phyloP scores from a whole-genome alignment of 2,888 invertebrate species.

The Nasonia oneida region DNA sequence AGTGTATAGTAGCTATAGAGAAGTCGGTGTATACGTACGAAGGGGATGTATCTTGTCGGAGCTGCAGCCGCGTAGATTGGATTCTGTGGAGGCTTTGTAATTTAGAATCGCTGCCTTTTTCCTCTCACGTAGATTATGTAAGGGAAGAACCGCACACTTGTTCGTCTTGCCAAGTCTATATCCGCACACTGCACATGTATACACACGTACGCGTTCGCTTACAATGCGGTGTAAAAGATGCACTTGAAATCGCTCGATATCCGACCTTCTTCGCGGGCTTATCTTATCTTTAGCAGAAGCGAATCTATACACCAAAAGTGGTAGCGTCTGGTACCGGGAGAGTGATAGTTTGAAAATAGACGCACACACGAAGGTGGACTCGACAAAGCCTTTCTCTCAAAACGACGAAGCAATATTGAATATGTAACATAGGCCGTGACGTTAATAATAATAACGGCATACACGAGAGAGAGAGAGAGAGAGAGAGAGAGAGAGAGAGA shows the following conservation, averaged over 20 bases:
- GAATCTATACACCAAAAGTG: not conserved
- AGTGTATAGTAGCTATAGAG: too few species aligned
- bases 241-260: conserved; percentile 36
- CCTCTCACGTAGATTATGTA: not conserved
- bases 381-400: too few species aligned
- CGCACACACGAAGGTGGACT: not conserved
- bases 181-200: not conserved
- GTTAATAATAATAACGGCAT: not conserved
- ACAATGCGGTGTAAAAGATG: conserved; percentile 26
- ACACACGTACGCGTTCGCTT: not conserved
- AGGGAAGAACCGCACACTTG: not conserved
- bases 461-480: too few species aligned
- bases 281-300: conserved; percentile 18
- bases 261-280: conserved; percentile 28
- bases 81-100: not conserved
- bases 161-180: not conserved
- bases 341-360: not conserved
- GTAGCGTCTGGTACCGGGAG: not conserved
- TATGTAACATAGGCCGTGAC: not conserved
- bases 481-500: not conserved
- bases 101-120: not conserved
- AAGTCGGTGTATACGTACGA: not conserved
- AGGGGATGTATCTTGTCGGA: not conserved
- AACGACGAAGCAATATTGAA: too few species aligned
- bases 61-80: not conserved